These are phyloP conservation scores for Latheticus oryzae DNA, from an alignment of 2,888 invertebrate genomes.

Conservation along the genomic window DNA sequence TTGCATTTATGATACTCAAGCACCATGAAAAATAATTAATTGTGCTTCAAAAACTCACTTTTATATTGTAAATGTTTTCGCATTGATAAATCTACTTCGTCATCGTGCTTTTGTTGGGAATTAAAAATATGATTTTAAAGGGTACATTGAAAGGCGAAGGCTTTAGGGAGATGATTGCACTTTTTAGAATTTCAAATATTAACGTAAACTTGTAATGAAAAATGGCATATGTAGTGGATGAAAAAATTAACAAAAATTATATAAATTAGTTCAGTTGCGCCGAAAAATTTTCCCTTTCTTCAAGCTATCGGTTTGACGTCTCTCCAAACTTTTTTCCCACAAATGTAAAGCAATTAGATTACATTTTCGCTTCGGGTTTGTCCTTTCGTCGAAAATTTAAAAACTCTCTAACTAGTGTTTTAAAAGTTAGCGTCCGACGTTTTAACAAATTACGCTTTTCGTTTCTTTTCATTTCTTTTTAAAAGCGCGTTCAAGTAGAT, in stretches of 20 bases:
- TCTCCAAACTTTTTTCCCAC: conserved; percentile 23
- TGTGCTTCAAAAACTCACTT: conserved; percentile 62
- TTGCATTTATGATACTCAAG: conserved; percentile 61
- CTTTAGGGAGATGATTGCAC: neutral
- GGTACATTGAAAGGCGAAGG: neutral
- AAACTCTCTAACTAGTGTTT: conserved; percentile 65
- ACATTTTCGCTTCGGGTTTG: conserved; percentile 56
- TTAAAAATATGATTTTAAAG: conserved; percentile 4
- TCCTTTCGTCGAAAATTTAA: conserved; percentile 64
- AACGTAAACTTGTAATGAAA: no score
- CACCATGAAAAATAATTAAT: conserved; percentile 67
- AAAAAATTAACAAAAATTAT: no score
- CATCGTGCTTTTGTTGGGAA: conserved; percentile 46
- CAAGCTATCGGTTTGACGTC: no score
- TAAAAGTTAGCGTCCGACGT: conserved; percentile 65
- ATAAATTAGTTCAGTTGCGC: no score
- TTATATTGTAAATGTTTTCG: conserved; percentile 53
- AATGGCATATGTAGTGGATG: no score
- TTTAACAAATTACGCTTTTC: conserved; percentile 66
- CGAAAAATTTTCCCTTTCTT: no score
- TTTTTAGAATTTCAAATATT: no score
- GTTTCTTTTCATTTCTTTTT: conserved; percentile 64
- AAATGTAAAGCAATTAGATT: conserved; percentile 55
- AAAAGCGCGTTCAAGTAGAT: conserved; percentile 59
- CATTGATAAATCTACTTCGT: conserved; percentile 51